A percentile compares a stretch with the other conserved stretches of the same genome.
Conservation (phyloP, 2,797 vertebrate genomes). For the Chloroceryle amazona region DNA sequence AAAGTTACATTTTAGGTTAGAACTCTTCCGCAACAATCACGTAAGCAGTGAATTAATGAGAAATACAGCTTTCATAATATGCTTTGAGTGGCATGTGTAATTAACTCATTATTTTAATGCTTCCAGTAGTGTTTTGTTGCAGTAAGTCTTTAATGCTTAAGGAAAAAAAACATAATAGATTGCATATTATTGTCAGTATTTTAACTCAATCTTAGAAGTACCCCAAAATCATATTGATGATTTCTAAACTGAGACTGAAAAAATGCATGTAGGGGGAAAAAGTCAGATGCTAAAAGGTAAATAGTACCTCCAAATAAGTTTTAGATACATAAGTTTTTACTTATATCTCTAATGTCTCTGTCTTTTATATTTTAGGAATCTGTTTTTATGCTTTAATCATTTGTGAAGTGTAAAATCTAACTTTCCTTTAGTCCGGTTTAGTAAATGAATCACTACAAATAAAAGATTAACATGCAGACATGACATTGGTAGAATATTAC, state of each 20-base stretch:
- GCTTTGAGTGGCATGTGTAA: background rate
- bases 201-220: background rate
- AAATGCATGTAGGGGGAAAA: background rate
- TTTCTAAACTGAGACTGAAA: background rate
- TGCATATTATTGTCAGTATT: background rate
- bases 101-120: background rate
- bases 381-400: background rate
- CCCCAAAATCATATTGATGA: accelerated
- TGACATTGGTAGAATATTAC: background rate
- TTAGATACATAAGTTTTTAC: background rate
- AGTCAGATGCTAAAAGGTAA: background rate
- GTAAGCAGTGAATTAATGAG: background rate
- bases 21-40: background rate
- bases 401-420: background rate
- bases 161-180: background rate
- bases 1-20: background rate
- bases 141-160: background rate
- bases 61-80: background rate
- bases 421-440: background rate
- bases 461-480: background rate
- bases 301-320: background rate
- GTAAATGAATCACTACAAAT: background rate
- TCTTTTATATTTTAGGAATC: background rate
- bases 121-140: background rate
- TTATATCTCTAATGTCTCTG: background rate